Evolutionary conservation across 2,113 vertebrate species (phyloP).

Genomic region (Castor canadensis): DNA sequence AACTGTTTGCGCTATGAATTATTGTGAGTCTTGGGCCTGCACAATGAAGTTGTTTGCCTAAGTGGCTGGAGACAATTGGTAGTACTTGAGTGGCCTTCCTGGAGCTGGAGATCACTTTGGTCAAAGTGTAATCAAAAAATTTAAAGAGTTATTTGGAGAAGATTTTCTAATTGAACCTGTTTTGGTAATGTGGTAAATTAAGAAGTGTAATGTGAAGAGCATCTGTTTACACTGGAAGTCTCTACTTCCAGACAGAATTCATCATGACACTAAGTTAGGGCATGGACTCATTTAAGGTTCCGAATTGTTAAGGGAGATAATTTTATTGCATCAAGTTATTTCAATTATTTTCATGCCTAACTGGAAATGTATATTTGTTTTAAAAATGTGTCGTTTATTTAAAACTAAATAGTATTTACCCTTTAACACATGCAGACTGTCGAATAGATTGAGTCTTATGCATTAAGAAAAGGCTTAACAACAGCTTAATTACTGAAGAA

Average conservation of each 20-base stretch:
- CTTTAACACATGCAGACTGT: constrained; percentile 20
- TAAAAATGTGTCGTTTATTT: constrained; percentile 26
- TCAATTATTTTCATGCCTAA: constrained; percentile 22
- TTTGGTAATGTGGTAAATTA: constrained; percentile 1
- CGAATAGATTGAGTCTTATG: not conserved
- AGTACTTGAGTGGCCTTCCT: not conserved
- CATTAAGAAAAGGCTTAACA: not conserved
- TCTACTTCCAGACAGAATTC: not conserved
- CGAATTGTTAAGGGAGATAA: not conserved
- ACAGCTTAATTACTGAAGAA: constrained; percentile 76
- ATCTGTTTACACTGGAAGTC: not conserved
- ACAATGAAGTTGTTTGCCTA: not conserved
- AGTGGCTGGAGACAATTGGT: not conserved
- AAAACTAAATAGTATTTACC: constrained; percentile 38
- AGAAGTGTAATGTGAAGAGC: not conserved
- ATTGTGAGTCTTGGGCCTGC: not conserved
- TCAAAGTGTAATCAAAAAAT: not conserved
- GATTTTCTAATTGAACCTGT: not conserved
- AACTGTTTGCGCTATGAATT: not conserved
- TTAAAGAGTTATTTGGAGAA: not conserved
- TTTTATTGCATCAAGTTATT: not conserved
- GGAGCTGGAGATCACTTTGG: not conserved
- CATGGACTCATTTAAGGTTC: not conserved
- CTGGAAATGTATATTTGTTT: constrained; percentile 20
- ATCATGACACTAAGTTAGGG: not conserved